Conservation (phyloP, 2,113 vertebrate genomes). For the Phrynosoma platyrhinos region DNA sequence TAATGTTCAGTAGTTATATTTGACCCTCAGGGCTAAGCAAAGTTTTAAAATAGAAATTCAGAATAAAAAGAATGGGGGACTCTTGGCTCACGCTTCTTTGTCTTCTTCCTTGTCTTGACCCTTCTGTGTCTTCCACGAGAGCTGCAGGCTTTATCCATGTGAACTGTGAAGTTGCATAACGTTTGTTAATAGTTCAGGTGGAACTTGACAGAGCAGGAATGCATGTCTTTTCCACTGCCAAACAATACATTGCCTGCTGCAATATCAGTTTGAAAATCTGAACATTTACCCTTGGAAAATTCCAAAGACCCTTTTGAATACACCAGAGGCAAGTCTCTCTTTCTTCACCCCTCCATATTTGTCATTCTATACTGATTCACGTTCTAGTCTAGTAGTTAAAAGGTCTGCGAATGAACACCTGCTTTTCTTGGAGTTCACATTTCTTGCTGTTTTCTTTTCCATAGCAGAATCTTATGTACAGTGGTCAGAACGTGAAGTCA, state of each 20-base stretch:
- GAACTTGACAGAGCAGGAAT: not conserved
- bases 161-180: not conserved
- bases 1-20: slow-evolving; percentile 49
- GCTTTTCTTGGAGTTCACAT: too few species aligned
- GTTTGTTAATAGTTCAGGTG: not conserved
- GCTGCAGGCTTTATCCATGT: not conserved
- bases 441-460: too few species aligned
- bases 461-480: too few species aligned
- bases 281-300: not conserved
- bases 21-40: not conserved
- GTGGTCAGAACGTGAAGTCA: too few species aligned
- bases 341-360: too few species aligned
- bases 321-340: too few species aligned
- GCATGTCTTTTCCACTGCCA: not conserved
- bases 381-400: too few species aligned
- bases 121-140: not conserved
- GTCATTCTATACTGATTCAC: too few species aligned
- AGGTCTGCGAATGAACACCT: too few species aligned
- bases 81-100: not conserved
- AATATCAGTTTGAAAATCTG: not conserved
- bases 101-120: not conserved
- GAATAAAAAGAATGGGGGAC: too few species aligned
- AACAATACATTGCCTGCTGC: not conserved
- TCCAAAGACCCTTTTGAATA: not conserved
- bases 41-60: not conserved